Evolutionary conservation across 2,113 vertebrate species (phyloP).

Genomic region (Sclerurus mexicanus): DNA sequence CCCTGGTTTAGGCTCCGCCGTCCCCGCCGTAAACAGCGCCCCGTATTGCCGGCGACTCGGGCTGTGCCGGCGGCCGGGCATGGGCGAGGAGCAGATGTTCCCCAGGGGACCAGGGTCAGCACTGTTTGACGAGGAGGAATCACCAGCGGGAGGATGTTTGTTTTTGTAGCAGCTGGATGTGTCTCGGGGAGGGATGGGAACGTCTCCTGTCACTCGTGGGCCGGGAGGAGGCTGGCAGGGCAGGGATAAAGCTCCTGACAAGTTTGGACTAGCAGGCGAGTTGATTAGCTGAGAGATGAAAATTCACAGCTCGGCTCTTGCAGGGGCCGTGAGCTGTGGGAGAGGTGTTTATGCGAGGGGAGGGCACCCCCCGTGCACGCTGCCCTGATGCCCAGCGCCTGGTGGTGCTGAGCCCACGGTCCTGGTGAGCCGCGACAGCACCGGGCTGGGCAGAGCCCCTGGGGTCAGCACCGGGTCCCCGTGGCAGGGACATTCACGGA

Average conservation of each 20-base stretch:
- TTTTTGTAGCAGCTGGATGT: conserved; percentile 63
- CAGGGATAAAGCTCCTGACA: conserved; percentile 70
- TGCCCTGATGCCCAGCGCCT: not conserved
- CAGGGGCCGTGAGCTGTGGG: conserved; percentile 10
- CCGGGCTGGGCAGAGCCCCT: not conserved
- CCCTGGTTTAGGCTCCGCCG: not conserved
- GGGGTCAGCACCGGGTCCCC: rapidly evolving
- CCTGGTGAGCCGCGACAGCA: rapidly evolving
- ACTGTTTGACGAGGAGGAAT: conserved; percentile 44
- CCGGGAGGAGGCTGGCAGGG: conserved; percentile 54
- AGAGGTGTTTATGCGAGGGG: conserved; percentile 45
- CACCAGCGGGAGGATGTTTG: conserved; percentile 52
- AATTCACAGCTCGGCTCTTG: conserved; percentile 65
- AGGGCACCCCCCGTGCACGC: not conserved
- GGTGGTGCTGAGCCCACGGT: rapidly evolving
- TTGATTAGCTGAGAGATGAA: conserved; percentile 77
- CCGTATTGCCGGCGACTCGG: not conserved
- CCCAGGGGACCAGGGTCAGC: not conserved
- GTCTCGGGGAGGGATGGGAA: conserved; percentile 58
- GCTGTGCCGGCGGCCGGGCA: conserved; percentile 3
- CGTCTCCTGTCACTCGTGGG: conserved; percentile 64
- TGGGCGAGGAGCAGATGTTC: conserved; percentile 1
- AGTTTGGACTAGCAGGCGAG: conserved; percentile 73
- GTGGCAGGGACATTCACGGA: rapidly evolving
- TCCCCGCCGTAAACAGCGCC: not conserved